Evolutionary conservation across 2,113 vertebrate genomes (phyloP).

Genomic region (Thunnus maccoyii): DNA sequence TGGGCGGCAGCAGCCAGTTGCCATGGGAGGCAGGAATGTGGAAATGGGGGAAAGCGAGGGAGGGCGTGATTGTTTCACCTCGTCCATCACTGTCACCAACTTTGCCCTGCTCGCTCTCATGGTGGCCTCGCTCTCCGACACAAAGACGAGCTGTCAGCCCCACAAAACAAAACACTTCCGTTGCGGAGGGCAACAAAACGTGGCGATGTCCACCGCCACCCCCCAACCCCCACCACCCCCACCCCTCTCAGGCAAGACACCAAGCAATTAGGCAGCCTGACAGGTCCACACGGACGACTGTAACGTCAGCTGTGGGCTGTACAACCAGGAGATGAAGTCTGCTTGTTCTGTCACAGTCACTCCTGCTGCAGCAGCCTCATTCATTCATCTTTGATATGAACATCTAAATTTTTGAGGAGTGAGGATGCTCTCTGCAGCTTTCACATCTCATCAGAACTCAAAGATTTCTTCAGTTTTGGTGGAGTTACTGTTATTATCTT

Average conservation of each 20-base stretch:
- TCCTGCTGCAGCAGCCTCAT: not conserved
- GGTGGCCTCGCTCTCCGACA: conserved; percentile 67
- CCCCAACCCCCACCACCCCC: not conserved
- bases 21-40: conserved; percentile 75
- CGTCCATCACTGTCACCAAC: conserved; percentile 81
- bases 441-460: no score
- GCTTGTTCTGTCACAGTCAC: not conserved
- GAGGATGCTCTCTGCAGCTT: conserved; percentile 4
- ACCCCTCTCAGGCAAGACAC: conserved; percentile 11
- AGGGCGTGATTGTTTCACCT: conserved; percentile 71
- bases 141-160: conserved; percentile 76
- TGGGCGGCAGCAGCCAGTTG: conserved; percentile 61
- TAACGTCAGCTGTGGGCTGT: not conserved
- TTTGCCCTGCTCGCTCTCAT: conserved; percentile 61
- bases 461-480: no score
- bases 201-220: conserved; percentile 26
- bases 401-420: conserved; percentile 6
- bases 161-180: conserved; percentile 80
- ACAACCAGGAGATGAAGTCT: not conserved
- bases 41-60: conserved; percentile 62
- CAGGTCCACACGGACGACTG: not conserved
- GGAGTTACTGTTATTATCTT: no score
- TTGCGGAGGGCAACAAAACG: conserved; percentile 66
- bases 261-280: conserved; percentile 37
- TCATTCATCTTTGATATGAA: conserved; percentile 7